Base-by-base conservation (phyloP, 2,113 vertebrate species). In the Corydoras sp. region DNA sequence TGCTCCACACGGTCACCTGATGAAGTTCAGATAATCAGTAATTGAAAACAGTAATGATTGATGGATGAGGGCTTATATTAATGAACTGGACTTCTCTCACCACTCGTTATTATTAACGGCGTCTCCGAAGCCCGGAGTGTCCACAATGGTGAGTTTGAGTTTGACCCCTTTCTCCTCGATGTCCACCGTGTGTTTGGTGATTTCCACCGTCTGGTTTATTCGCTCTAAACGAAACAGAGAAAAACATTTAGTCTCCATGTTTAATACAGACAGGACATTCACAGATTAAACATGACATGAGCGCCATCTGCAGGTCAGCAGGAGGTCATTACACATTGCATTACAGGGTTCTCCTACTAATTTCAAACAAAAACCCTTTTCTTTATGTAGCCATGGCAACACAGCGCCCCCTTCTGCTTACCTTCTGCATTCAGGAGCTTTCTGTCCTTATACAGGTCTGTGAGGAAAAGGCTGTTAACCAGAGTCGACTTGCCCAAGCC, bases 101-200 rank as follows among this genome's bases (percentile, higher is more conserved):
- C 97, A 98, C 64, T 99, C 92, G 0, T 93, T 95, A 84, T 99
- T 99, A 88, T 99, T 99, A 62, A 99, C 95, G 0, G 97, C 97
- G 24, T 99, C 97, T 82, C 96, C 96, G 10, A 98, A 99, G 14
- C 97, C 97, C 0, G 97, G 97, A 0, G 97, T 99, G 89, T 99
- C 97, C 8, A 99, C 97, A 48, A 99, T 99, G 73, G 97, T 99
- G 76, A 99, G 88, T 77, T 98, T 99, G 80, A 99, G 88, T 81
- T 99, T 99, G 50, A 99, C 95, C 2, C 97, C 97, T 79, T 99
- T 99, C 86, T 99, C 97, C 69, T 99, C 97, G 0, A 99, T 99
- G 89, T 98, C 95, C 60, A 99, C 96, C 0, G 97, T 99, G 81
- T 99, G 97, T 76, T 99, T 99, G 79, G 96, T 89, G 51, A 99